Percentiles rank a stretch among this genome's conserved stretches.
Conservation (phyloP, 2,888 invertebrate genomes). For the Tipula vernalis region DNA sequence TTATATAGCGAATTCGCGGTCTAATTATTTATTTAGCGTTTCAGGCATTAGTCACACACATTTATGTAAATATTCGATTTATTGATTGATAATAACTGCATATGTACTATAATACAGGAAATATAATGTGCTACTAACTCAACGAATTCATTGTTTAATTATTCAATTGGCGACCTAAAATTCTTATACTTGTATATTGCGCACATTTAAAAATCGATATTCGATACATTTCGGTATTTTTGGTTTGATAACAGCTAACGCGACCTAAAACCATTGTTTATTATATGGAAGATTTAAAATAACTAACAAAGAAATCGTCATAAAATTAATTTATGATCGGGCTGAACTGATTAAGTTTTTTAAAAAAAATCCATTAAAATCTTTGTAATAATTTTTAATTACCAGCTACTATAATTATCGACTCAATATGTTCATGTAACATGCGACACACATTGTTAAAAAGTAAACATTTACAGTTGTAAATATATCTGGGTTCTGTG, state of each 20-base stretch:
- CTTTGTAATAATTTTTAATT: background rate
- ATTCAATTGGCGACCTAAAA: background rate
- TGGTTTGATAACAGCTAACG: background rate
- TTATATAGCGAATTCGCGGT: background rate
- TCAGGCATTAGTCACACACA: background rate
- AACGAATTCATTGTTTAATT: background rate
- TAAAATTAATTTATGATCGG: background rate
- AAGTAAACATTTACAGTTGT: background rate
- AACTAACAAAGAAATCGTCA: background rate
- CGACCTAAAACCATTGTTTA: background rate
- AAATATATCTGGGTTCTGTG: background rate
- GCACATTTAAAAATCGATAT: background rate
- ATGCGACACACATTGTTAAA: background rate
- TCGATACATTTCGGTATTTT: background rate
- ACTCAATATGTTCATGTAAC: background rate
- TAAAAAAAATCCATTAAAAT: background rate
- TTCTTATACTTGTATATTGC: background rate
- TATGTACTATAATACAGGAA: background rate
- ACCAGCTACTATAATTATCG: background rate
- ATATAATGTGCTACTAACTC: background rate
- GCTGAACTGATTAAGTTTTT: background rate
- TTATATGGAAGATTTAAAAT: background rate
- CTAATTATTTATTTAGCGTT: background rate
- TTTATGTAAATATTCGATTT: background rate
- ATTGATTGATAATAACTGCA: background rate